Evolutionary conservation across 2,797 vertebrate genomes (phyloP), one percentile per base, ranked within the genome.

Genomic region (Chlorospingus flavigularis): DNA sequence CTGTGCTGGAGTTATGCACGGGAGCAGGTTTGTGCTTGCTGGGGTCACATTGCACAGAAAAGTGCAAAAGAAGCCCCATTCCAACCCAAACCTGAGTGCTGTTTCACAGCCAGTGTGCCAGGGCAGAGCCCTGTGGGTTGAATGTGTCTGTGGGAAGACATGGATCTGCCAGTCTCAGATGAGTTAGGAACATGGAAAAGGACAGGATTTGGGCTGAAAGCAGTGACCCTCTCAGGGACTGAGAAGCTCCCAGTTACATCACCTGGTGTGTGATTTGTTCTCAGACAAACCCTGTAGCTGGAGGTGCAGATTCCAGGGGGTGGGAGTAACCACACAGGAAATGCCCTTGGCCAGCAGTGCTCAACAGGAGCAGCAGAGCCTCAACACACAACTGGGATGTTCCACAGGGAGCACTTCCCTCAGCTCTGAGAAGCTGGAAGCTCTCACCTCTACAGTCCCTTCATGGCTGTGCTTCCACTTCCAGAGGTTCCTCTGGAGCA

Each of bases 371-470:
- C 61, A 85, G 62, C 47, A 61, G 30, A 45, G 47, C 21, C 71
- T 43, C 50, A 31, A 4, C 30, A 16, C 30, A 26, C 4, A 40
- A 35, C 30, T 4, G 0, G 9, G 28, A 15, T 60, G 25, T 24
- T 68, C 50, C 3, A 3, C 6, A 24, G 45, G 74, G 51, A 50
- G 9, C 1, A 1, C 55, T 58, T 58, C 31, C 53, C 14, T 48
- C 0, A 1, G 31, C 7, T 12, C 31, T 2, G 11, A 73, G 35
- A 35, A 35, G 47, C n/a, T 24, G 51, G 67, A 35, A 45, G 18
- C 20, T 42, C 25, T 18, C 5, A 2, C 20, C 37, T 11, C 5
- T 18, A 2, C 31, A 9, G 39, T 26, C 8, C 0, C 31, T 18
- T 30, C 42, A 33, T 42, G 17, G 42, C 70, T 28, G 21, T 31